phyloP scores from a whole-genome alignment of 2,113 vertebrate species.

The Solea senegalensis region DNA sequence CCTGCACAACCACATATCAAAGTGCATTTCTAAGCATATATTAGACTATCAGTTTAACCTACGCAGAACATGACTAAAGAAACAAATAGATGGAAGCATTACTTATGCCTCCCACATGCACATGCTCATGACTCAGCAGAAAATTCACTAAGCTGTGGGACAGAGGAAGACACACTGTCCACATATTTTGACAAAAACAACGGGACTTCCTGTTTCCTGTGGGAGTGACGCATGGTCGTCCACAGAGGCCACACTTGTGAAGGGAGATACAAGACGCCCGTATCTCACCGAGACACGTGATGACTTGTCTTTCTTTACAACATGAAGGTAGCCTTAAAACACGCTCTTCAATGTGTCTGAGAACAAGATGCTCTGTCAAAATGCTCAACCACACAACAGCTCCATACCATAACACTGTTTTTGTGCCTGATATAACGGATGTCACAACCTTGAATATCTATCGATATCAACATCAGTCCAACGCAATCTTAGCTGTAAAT shows the following conservation, averaged over 20 bases:
- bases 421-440: too few relatives aligned
- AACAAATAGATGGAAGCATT: constrained; percentile 56
- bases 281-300: constrained; percentile 6
- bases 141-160: constrained; percentile 24
- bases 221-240: constrained; percentile 6
- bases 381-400: background rate
- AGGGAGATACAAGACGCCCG: constrained; percentile 5
- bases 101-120: constrained; percentile 60
- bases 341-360: background rate
- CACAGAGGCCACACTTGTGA: constrained; percentile 2
- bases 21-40: constrained; percentile 48
- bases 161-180: constrained; percentile 30
- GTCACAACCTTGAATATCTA: too few relatives aligned
- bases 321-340: background rate
- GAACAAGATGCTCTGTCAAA: constrained; percentile 9
- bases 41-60: constrained; percentile 53
- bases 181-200: constrained; percentile 39
- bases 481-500: too few relatives aligned
- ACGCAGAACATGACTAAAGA: constrained; percentile 53
- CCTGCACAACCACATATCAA: constrained; percentile 42
- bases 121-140: constrained; percentile 73
- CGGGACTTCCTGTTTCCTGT: background rate
- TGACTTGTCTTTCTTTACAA: background rate
- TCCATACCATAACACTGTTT: too few relatives aligned
- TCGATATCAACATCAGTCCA: too few relatives aligned